Evolutionary conservation across 2,797 vertebrate genomes (phyloP).

Genomic region (Masticophis lateralis): DNA sequence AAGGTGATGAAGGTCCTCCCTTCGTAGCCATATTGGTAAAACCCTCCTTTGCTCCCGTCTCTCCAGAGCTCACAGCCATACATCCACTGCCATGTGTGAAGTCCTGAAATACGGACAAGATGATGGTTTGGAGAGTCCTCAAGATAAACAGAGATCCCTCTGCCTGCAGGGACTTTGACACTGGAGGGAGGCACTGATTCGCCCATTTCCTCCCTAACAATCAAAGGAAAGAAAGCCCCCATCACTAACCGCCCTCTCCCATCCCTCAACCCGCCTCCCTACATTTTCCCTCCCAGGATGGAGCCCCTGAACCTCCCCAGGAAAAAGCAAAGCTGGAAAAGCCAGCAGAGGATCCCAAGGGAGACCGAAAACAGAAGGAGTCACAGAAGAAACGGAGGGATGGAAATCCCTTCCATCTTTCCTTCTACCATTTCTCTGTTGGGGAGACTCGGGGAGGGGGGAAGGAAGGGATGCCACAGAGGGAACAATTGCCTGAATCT

Average conservation of each 20-base stretch:
- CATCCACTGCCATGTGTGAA: background rate
- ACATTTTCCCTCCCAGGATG: fast-evolving
- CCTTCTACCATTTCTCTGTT: no score
- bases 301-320: background rate
- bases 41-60: background rate
- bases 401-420: no score
- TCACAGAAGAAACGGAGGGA: fast-evolving
- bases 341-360: background rate
- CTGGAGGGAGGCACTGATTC: no score
- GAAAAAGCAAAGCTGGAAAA: background rate
- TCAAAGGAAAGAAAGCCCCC: background rate
- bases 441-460: no score
- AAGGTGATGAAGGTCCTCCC: background rate
- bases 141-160: no score
- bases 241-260: background rate
- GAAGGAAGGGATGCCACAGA: no score
- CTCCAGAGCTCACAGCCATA: background rate
- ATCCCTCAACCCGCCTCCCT: background rate
- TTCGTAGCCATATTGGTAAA: background rate
- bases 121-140: fast-evolving
- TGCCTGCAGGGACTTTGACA: no score
- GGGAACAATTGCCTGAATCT: no score
- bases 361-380: background rate
- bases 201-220: no score
- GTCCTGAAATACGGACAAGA: background rate